Conservation (phyloP, 2,113 vertebrate species). For the Nannobrachium achirus region DNA sequence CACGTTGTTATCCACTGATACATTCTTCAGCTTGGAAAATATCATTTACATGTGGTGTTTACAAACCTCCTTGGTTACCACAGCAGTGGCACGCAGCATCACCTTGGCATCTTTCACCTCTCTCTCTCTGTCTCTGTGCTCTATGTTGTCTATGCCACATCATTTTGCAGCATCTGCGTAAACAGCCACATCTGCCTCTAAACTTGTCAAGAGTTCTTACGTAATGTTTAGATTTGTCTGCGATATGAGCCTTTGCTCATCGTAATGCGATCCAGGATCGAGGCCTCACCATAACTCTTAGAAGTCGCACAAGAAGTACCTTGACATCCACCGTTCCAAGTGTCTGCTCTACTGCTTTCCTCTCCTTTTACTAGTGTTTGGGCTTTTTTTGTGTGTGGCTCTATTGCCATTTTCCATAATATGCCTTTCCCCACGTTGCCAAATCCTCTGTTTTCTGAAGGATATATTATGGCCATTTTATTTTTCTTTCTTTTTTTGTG, state of each 20-base stretch:
- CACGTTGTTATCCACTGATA: too few relatives aligned
- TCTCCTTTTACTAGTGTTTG: constrained; percentile 50
- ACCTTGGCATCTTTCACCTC: constrained; percentile 1
- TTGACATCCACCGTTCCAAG: constrained; percentile 59
- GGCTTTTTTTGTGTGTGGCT: constrained; percentile 19
- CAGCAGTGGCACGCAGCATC: background rate
- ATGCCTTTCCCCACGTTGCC: constrained; percentile 25
- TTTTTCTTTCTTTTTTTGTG: constrained; percentile 19
- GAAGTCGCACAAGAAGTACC: constrained; percentile 55
- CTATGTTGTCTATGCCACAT: constrained; percentile 2
- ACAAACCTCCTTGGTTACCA: background rate
- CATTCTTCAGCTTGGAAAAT: background rate
- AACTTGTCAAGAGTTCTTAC: constrained; percentile 63
- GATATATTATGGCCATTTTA: constrained; percentile 25
- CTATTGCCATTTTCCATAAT: constrained; percentile 38
- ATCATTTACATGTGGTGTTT: background rate
- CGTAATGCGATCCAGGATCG: constrained; percentile 50
- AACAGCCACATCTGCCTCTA: constrained; percentile 67
- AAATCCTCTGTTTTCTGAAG: constrained; percentile 36
- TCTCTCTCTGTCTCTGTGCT: constrained; percentile 29
- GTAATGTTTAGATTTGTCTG: constrained; percentile 68
- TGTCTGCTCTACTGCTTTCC: constrained; percentile 33
- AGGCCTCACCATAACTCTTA: constrained; percentile 60
- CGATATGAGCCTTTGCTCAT: constrained; percentile 54
- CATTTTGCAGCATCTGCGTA: constrained; percentile 63